A percentile compares a stretch with the other conserved stretches of the same genome.
phyloP scores from a whole-genome alignment of 2,888 invertebrate species.

The Eupithecia abbreviata region DNA sequence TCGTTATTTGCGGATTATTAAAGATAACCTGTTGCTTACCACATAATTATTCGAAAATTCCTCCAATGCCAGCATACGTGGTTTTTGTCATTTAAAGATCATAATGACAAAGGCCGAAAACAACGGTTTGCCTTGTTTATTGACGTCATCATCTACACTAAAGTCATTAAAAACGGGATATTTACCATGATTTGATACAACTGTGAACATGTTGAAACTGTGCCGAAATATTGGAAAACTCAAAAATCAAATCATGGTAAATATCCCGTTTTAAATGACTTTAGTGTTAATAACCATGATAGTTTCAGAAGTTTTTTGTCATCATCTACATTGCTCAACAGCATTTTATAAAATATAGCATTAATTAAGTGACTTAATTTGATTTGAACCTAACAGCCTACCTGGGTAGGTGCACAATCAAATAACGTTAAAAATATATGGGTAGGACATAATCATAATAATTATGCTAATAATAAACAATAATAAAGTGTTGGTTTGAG shows the following conservation, averaged over 20 bases:
- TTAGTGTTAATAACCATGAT: too few species aligned
- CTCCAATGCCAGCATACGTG: slow-evolving; percentile 58
- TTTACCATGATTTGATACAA: too few species aligned
- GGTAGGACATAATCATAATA: background rate
- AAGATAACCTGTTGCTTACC: slow-evolving; percentile 78
- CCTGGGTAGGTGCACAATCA: background rate
- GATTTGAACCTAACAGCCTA: background rate
- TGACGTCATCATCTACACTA: background rate
- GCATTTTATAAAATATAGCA: background rate
- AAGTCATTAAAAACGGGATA: too few species aligned
- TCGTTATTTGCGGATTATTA: slow-evolving; percentile 76
- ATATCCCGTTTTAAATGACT: too few species aligned
- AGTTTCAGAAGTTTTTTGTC: too few species aligned
- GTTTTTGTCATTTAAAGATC: slow-evolving; percentile 20
- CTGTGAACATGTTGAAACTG: too few species aligned
- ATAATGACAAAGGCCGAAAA: background rate
- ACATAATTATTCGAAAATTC: slow-evolving; percentile 71
- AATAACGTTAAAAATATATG: background rate
- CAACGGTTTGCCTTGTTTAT: slow-evolving; percentile 6
- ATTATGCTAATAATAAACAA: too few species aligned
- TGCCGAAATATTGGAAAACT: too few species aligned
- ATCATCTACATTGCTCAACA: background rate
- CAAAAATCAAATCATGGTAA: too few species aligned
- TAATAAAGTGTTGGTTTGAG: too few species aligned
- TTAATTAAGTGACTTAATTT: background rate